These are phyloP conservation scores for Megaceryle alcyon DNA, from an alignment of 2,797 vertebrate species.

Conservation along the genomic window DNA sequence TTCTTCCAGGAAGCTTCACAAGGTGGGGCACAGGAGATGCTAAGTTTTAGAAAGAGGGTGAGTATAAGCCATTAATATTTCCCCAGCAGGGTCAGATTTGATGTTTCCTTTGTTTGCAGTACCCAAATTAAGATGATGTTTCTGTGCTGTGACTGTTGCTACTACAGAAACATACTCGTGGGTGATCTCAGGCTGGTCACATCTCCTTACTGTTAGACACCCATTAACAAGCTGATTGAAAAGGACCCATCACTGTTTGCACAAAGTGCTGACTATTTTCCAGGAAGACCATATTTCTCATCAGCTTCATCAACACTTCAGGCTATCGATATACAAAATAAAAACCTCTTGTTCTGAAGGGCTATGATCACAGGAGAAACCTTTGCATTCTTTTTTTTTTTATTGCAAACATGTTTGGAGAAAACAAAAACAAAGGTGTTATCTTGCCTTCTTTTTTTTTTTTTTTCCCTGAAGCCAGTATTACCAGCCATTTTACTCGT, in stretches of 20 bases:
- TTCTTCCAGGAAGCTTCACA: slow-evolving; percentile 82
- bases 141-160: slow-evolving; percentile 75
- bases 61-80: slow-evolving; percentile 85
- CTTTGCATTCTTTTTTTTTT: slow-evolving; percentile 8
- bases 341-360: slow-evolving; percentile 52
- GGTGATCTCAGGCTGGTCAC: slow-evolving; percentile 78
- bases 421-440: slow-evolving; percentile 64
- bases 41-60: slow-evolving; percentile 79
- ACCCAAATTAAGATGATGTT: slow-evolving; percentile 82
- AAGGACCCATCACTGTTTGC: slow-evolving; percentile 75
- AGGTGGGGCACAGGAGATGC: slow-evolving; percentile 77
- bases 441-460: slow-evolving; percentile 20
- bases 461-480: slow-evolving; percentile 62
- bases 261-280: slow-evolving; percentile 76
- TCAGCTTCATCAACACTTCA: slow-evolving; percentile 75
- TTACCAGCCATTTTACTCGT: slow-evolving; percentile 84
- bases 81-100: slow-evolving; percentile 82
- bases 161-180: slow-evolving; percentile 81
- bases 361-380: slow-evolving; percentile 33
- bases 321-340: slow-evolving; percentile 67
- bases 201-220: slow-evolving; percentile 80
- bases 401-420: slow-evolving; percentile 69
- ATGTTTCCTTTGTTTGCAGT: slow-evolving; percentile 85
- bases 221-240: slow-evolving; percentile 84
- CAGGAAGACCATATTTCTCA: slow-evolving; percentile 77